Base-by-base conservation (phyloP, 1,140 invertebrate genomes). In the Trichonephila clavipes region DNA sequence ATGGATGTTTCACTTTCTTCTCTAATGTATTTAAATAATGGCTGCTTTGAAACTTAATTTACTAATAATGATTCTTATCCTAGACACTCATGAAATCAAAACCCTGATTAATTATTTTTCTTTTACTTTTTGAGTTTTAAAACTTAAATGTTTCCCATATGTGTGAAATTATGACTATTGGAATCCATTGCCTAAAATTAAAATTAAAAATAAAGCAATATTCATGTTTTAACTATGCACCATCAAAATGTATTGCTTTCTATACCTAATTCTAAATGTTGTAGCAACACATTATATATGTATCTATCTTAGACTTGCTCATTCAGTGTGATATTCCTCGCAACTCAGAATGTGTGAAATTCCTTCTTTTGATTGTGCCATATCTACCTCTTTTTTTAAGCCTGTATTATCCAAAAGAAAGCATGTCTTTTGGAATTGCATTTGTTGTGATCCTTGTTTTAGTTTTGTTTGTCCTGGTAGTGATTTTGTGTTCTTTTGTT, bases 401-500 rank as follows among this genome's bases (percentile, higher is more conserved):
- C 89, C 88, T 90, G 69, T 90, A 81, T 81, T 90, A n/a, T 62
- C 77, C 89, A 62, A 82, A 83, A 92, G 82, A 61, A 51, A 92
- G 90, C 90, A 92, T 92, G 90, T 58, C 16, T 83, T 86, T 92
- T 86, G 88, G 88, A 59, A 90, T 81, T 81, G 88, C 88, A 93
- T 93, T 88, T 93, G 92, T 93, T 93, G 92, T 93, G 69, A 88
- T 93, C 92, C 92, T 93, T 93, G 90, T 92, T 92, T 91, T 86
- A 61, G 64, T 92, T 92, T 90, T 83, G 88, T 81, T 92, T 88
- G 92, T 88, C 92, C 92, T 93, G 85, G 92, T 93, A 93, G 92
- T 93, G 92, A 93, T 93, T 93, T 88, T 88, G 92, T 93, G 92
- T 93, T 93, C 92, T 93, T 93, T 93, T 93, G 92, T 93, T 93